A percentile compares a stretch with the other conserved stretches of the same genome.
phyloP scores from a whole-genome alignment of 2,888 invertebrate genomes.

The Altica lythri region DNA sequence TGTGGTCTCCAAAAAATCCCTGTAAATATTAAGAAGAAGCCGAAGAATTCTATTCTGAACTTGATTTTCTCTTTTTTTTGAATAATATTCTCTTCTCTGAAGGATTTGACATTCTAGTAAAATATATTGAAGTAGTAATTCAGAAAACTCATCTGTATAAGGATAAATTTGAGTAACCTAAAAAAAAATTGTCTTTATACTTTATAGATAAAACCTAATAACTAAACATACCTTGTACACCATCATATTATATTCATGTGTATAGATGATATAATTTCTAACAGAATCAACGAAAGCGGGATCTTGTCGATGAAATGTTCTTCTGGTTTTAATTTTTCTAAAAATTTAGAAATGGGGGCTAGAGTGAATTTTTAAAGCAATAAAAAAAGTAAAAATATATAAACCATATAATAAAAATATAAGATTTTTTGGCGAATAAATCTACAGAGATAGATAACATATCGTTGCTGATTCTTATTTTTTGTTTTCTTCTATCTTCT shows the following conservation, averaged over 20 bases:
- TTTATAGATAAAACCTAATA: not conserved
- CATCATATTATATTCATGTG: constrained; percentile 43
- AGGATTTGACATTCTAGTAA: constrained; percentile 45
- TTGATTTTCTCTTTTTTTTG: constrained; percentile 22
- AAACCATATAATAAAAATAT: too few relatives aligned
- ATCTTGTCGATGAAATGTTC: constrained; percentile 32
- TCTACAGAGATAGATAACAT: too few relatives aligned
- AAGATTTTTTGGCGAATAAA: too few relatives aligned
- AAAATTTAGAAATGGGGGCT: too few relatives aligned
- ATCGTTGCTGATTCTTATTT: not conserved
- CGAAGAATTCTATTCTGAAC: constrained; percentile 32
- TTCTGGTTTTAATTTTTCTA: constrained; percentile 39
- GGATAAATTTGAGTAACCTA: constrained; percentile 39
- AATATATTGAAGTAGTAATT: constrained; percentile 43
- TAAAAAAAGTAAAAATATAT: not conserved
- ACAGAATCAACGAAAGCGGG: constrained; percentile 36
- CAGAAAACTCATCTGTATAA: constrained; percentile 34
- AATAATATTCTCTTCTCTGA: constrained; percentile 27
- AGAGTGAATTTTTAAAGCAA: too few relatives aligned
- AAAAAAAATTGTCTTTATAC: constrained; percentile 20
- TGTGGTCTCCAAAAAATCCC: constrained; percentile 30
- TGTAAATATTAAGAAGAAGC: constrained; percentile 31
- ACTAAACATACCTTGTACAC: constrained; percentile 39
- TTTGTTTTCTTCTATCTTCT: constrained; percentile 3
- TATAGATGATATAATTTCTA: constrained; percentile 35